Conservation (phyloP, 2,888 invertebrate genomes). For the Rapana venosa region DNA sequence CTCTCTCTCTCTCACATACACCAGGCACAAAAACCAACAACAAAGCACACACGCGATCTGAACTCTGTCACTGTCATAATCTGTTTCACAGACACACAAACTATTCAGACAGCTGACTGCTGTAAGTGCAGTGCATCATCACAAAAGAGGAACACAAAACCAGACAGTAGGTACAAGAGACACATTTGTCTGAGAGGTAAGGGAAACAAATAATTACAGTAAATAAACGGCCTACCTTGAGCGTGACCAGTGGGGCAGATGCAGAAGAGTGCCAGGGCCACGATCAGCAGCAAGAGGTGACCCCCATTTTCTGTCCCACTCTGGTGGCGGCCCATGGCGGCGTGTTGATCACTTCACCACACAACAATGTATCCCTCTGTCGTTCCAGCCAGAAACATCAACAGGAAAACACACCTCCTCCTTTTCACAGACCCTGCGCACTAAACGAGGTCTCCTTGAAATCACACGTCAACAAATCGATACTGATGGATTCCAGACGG, state of each 20-base stretch:
- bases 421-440: not conserved
- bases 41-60: no score
- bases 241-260: conserved; percentile 9
- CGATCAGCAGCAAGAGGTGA: not conserved
- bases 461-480: not conserved
- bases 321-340: not conserved
- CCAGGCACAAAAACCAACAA: no score
- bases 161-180: no score
- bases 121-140: no score
- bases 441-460: not conserved
- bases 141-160: no score
- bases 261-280: conserved; percentile 6
- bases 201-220: not conserved
- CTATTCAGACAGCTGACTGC: not conserved
- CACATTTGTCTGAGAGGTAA: not conserved
- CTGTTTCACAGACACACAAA: not conserved
- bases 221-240: conserved; percentile 6
- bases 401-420: not conserved
- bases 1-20: no score
- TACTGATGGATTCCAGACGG: not conserved
- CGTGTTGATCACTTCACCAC: conserved; percentile 18
- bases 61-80: no score
- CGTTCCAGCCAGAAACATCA: conserved; percentile 3
- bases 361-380: conserved; percentile 19
- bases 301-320: not conserved